Evolutionary conservation across 2,113 vertebrate genomes (phyloP), one percentile per base, ranked within the genome.

Genomic region (Herpetotheres cachinnans): DNA sequence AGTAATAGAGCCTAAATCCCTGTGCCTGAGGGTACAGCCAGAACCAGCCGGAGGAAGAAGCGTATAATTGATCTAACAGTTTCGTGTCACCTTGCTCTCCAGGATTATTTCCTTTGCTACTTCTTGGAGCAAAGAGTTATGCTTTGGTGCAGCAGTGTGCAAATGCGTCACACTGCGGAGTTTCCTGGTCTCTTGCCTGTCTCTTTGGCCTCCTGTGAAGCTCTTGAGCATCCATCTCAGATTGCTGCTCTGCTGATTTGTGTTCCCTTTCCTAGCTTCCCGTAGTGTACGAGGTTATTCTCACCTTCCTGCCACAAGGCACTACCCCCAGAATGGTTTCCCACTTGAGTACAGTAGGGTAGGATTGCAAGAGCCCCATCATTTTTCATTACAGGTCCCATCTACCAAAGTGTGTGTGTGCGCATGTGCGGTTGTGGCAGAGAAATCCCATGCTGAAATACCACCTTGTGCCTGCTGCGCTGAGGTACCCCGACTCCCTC

Each of bases 371-470:
- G 22, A 65, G 10, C 44, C 25, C 5, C 32, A 1, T 1, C 1
- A 1, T 1, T 30, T 61, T 24, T 20, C 14, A 1, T 17, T 27
- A 29, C 20, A 38, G 15, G 4, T 59, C 20, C 25, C 16, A 6
- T 10, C 49, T 36, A 4, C 16, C 17, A 1, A 26, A 27, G 6
- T 1, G 4, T 29, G 19, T 16, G 15, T 12, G 24, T 38, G 42
- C 14, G 42, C n/a, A n/a, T 42, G 42, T 36, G 69, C 65, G 61
- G 16, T 18, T 29, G n/a, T 6, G 36, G n/a, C 52, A 44, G 46
- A 66, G 59, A 56, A 30, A 49, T 47, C 47, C 58, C 47, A 3
- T 6, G 5, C 12, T 17, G 72, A 18, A 59, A 9, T 40, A 21
- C 15, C 32, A 17, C 32, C 26, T 9, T 2, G 17, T 24, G 27